Evolutionary conservation across 1,140 invertebrate species (phyloP), one percentile per base, ranked within the genome.

Genomic region (Sesamia nonagrioides): DNA sequence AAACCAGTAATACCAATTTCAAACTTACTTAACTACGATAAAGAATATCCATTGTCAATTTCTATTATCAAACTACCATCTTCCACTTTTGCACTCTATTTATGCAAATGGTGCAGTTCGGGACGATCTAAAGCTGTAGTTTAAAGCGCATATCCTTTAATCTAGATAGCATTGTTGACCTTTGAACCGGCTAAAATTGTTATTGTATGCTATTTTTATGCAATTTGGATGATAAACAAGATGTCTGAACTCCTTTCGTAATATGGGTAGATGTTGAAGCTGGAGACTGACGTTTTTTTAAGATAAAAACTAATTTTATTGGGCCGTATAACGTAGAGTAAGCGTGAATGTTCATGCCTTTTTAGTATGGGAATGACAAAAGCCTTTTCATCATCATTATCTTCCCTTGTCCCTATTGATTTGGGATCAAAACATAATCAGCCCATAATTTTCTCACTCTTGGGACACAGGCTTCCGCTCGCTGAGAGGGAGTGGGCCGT

Each of bases 11-110:
- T 35, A 61, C 27, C 35, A 9, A 63, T 63, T 21, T n/a, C 37
- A 63, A 42, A 63, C n/a, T 42, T 18, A 5, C 4, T 42, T 63
- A 6, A 21, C 9, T 1, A 40, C 9, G 9, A 40, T 60, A 33
- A 35, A 60, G 60, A 61, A 37, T 61, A 37, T 61, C 37, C 61
- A 40, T 40, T 11, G 35, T 63, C 37, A 42, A 42, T 63, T 63
- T 63, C 61, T 18, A 63, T 63, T 40, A 63, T 27, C 56, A 35
- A 60, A 60, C 61, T 63, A 63, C 9, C 37, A 37, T 40, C 61
- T 63, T 40, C 37, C 61, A 63, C 35, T 40, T 40, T 63, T 42
- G 61, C n/a, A 42, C 35, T 17, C 61, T 63, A 63, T 40, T 63
- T 63, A 63, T 63, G 61, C 61, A 63, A 63, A 63, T 63, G 9